Conservation (phyloP, 2,888 invertebrate genomes). For the Scaptomyza caliginosa region DNA sequence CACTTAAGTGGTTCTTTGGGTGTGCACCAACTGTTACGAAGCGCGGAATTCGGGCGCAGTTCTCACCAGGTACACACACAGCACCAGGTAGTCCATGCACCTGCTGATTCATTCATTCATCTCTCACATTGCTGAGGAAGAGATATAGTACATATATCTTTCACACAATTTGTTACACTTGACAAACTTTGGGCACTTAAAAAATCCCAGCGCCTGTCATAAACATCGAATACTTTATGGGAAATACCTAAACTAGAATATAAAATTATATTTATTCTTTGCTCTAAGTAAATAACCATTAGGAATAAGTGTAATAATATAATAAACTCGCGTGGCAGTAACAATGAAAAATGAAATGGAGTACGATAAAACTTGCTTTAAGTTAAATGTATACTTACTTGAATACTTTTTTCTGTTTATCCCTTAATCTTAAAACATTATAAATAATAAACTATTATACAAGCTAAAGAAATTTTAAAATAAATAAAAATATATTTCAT, state of each 20-base stretch:
- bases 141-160: conserved; percentile 31
- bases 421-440: too few relatives aligned
- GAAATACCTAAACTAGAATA: background rate
- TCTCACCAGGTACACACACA: conserved; percentile 15
- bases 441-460: too few relatives aligned
- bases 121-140: background rate
- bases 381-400: too few relatives aligned
- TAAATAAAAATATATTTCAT: too few relatives aligned
- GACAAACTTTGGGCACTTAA: background rate
- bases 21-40: conserved; percentile 24
- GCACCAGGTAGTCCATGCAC: conserved; percentile 27
- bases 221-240: background rate
- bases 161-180: conserved; percentile 66
- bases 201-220: conserved; percentile 29
- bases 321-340: too few relatives aligned
- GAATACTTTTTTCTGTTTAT: too few relatives aligned
- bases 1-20: conserved; percentile 58
- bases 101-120: background rate
- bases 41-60: conserved; percentile 25
- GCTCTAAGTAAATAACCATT: background rate
- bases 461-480: too few relatives aligned
- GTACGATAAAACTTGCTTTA: too few relatives aligned
- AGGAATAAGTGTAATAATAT: too few relatives aligned
- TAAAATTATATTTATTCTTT: background rate
- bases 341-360: too few relatives aligned